Conservation (phyloP, 2,888 invertebrate species). For the Agonopterix alstromeriana region DNA sequence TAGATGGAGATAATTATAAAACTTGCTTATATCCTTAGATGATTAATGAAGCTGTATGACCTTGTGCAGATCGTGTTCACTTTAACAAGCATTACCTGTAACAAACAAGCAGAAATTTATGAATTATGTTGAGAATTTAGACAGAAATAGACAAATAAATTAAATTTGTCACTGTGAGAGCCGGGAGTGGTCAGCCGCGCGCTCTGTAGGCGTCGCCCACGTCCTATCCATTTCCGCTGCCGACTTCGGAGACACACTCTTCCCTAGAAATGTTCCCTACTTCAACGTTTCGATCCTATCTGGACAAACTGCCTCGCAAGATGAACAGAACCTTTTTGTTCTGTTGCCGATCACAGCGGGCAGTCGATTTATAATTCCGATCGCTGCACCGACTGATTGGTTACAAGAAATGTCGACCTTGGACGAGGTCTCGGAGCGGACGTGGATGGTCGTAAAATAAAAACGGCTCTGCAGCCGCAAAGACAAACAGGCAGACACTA, state of each 20-base stretch:
- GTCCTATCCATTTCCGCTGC: conserved; percentile 55
- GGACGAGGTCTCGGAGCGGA: conserved; percentile 60
- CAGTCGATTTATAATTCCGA: conserved; percentile 23
- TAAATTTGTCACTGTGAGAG: conserved; percentile 48
- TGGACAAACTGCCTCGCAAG: conserved; percentile 14
- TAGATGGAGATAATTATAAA: conserved; percentile 1
- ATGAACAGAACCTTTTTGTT: conserved; percentile 6
- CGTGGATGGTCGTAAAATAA: conserved; percentile 68
- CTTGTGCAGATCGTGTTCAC: conserved; percentile 22
- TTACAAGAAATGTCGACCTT: conserved; percentile 56
- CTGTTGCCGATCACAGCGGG: conserved; percentile 8
- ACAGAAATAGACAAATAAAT: conserved; percentile 52
- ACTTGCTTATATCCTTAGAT: conserved; percentile 10
- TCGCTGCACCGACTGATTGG: conserved; percentile 32
- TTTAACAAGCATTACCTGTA: conserved; percentile 39
- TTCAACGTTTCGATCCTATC: conserved; percentile 20
- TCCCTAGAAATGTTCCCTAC: conserved; percentile 20
- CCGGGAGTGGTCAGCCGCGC: conserved; percentile 50
- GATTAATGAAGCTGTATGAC: conserved; percentile 22
- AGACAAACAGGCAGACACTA: conserved; percentile 59
- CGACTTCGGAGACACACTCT: conserved; percentile 40
- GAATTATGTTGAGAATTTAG: conserved; percentile 23
- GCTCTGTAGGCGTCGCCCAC: conserved; percentile 64
- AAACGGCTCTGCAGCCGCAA: conserved; percentile 53
- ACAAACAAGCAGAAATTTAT: conserved; percentile 31